Percentiles rank a stretch among this genome's conserved stretches.
phyloP scores from a whole-genome alignment of 2,888 invertebrate species.

The Sialis fuliginosa region DNA sequence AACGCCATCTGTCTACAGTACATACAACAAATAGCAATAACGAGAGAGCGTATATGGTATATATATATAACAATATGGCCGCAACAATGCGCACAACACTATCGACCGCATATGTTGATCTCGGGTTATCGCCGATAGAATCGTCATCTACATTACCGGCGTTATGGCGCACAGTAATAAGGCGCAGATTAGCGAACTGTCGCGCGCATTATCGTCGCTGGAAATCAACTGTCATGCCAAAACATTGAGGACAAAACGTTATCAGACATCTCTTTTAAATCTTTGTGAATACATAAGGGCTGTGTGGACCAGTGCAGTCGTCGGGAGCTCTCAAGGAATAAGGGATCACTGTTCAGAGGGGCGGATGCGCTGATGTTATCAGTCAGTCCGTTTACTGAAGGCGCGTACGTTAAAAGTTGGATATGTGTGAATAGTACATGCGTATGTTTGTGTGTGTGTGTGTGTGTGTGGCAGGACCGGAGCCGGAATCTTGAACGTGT shows the following conservation, averaged over 20 bases:
- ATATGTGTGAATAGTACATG: not conserved
- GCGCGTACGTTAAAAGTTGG: constrained; percentile 4
- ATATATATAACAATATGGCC: too few relatives aligned
- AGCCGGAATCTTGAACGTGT: too few relatives aligned
- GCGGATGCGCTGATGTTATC: constrained; percentile 7
- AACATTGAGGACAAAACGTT: constrained; percentile 30
- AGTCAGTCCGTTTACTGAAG: constrained; percentile 3
- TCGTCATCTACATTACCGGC: not conserved
- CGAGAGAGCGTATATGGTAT: too few relatives aligned
- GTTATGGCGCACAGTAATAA: not conserved
- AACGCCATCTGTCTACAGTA: too few relatives aligned
- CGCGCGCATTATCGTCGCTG: not conserved
- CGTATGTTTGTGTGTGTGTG: not conserved
- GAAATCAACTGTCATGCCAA: constrained; percentile 25
- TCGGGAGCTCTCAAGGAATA: constrained; percentile 20
- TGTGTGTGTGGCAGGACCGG: not conserved
- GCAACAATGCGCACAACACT: not conserved
- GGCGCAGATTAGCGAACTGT: not conserved
- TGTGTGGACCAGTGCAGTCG: constrained; percentile 23
- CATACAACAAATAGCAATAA: too few relatives aligned
- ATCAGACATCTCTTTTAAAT: constrained; percentile 31
- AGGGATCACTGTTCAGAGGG: constrained; percentile 22
- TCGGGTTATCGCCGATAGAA: not conserved
- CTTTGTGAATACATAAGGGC: constrained; percentile 31
- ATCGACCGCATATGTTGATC: not conserved